These are phyloP conservation scores for Oxycera nigricornis DNA, from an alignment of 2,888 invertebrate genomes.

Conservation along the genomic window DNA sequence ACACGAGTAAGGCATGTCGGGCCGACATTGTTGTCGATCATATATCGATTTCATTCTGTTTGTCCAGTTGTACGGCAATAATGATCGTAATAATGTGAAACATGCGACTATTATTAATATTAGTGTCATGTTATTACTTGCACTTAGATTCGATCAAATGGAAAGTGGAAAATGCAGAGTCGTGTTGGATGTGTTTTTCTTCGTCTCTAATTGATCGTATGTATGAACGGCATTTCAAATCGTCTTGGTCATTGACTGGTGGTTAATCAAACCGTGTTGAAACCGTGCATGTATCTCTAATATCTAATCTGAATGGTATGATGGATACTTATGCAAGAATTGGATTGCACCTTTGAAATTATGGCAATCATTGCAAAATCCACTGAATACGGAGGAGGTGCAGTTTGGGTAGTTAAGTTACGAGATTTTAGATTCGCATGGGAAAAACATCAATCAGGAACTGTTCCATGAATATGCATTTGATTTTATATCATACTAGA, in stretches of 20 bases:
- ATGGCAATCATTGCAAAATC: too few species aligned
- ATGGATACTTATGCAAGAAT: conserved; percentile 1
- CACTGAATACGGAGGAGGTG: too few species aligned
- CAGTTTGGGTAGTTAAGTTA: neutral
- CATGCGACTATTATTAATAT: conserved; percentile 2
- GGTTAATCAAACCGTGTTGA: neutral
- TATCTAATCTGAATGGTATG: neutral
- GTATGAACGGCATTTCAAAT: too few species aligned
- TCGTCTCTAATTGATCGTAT: neutral
- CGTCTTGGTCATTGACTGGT: neutral
- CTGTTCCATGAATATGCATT: too few species aligned
- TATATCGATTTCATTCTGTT: neutral
- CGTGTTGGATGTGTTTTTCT: neutral
- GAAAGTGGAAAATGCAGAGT: neutral
- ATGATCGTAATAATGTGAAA: neutral
- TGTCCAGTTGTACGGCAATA: neutral
- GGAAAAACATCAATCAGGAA: too few species aligned
- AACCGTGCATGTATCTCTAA: neutral
- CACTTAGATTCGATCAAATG: neutral
- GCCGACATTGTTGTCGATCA: neutral
- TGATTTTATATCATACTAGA: too few species aligned
- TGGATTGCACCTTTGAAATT: neutral
- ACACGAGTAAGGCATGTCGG: neutral
- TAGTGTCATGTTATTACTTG: neutral
- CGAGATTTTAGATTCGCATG: neutral